Evolutionary conservation across 1,140 invertebrate genomes (phyloP).

Genomic region (Drosophila seguyi): DNA sequence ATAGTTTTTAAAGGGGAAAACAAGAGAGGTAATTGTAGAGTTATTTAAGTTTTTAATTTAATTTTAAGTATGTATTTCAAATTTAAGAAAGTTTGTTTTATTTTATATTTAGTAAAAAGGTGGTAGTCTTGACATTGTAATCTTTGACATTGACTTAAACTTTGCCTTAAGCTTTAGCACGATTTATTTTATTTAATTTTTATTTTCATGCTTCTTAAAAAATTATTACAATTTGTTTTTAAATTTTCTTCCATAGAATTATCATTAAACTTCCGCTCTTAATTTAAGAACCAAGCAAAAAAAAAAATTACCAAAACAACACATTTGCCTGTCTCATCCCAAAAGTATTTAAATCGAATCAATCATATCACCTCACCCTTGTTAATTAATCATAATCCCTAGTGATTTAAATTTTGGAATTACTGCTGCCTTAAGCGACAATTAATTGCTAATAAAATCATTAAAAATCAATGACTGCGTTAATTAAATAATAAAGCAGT

Average conservation of each 20-base stretch:
- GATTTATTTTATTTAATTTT: too few species aligned
- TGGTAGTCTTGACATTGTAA: too few species aligned
- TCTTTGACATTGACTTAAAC: too few species aligned
- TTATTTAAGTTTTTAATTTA: background rate
- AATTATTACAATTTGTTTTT: too few species aligned
- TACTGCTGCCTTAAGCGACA: constrained; percentile 32
- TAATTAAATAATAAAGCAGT: constrained; percentile 53
- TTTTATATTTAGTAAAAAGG: too few species aligned
- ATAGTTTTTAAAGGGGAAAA: background rate
- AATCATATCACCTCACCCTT: constrained; percentile 2
- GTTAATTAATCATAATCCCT: constrained; percentile 11
- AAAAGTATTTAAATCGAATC: constrained; percentile 20
- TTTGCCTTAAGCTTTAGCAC: too few species aligned
- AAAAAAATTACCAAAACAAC: background rate
- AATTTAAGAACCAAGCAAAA: background rate
- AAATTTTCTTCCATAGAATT: too few species aligned
- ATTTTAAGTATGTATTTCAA: too few species aligned
- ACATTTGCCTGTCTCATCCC: background rate
- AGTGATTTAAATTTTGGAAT: constrained; percentile 16
- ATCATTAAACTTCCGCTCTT: background rate
- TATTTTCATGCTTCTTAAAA: too few species aligned
- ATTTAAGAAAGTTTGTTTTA: too few species aligned
- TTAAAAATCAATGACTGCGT: constrained; percentile 60
- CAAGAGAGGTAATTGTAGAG: background rate
- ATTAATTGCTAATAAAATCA: constrained; percentile 65